A percentile compares a stretch with the other conserved stretches of the same genome.
These are phyloP conservation scores for Butastur rufipennis DNA, from an alignment of 2,113 vertebrate genomes.

Conservation along the genomic window DNA sequence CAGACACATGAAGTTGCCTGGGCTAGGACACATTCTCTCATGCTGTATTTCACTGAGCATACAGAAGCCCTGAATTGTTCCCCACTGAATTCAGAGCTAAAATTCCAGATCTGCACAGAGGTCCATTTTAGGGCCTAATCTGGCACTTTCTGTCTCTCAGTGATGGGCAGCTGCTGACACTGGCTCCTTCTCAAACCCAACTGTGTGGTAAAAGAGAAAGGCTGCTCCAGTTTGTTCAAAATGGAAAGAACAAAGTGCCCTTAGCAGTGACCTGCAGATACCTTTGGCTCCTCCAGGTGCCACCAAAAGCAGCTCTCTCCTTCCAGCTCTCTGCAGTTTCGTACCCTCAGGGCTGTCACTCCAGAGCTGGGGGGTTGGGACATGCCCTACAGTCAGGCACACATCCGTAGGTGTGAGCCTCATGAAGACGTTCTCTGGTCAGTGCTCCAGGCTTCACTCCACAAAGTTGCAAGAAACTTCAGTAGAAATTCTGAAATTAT, in stretches of 20 bases:
- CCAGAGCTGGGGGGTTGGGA: not conserved
- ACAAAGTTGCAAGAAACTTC: not conserved
- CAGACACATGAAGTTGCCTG: fast-evolving
- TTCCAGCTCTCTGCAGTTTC: not conserved
- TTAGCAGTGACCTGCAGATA: not conserved
- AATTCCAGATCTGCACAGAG: not conserved
- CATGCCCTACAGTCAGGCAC: not conserved
- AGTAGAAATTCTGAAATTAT: not conserved
- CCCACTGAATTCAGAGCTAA: not conserved
- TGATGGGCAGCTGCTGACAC: not conserved
- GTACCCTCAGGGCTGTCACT: not conserved
- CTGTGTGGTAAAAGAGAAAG: not conserved
- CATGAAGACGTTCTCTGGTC: not conserved
- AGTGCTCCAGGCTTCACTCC: not conserved
- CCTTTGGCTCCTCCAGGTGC: not conserved
- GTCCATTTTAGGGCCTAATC: not conserved
- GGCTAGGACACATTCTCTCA: not conserved
- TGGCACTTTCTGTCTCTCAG: not conserved
- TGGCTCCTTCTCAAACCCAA: not conserved
- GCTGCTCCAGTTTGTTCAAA: not conserved
- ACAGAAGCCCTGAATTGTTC: not conserved
- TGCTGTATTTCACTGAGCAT: not conserved
- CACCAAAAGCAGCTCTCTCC: not conserved
- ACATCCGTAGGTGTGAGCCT: fast-evolving
- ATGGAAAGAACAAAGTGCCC: not conserved